Evolutionary conservation across 37 sponge, comb jelly and placozoan genomes (phyloP), one percentile per base, ranked within the genome.

Genomic region (Dysidea cf. avara): DNA sequence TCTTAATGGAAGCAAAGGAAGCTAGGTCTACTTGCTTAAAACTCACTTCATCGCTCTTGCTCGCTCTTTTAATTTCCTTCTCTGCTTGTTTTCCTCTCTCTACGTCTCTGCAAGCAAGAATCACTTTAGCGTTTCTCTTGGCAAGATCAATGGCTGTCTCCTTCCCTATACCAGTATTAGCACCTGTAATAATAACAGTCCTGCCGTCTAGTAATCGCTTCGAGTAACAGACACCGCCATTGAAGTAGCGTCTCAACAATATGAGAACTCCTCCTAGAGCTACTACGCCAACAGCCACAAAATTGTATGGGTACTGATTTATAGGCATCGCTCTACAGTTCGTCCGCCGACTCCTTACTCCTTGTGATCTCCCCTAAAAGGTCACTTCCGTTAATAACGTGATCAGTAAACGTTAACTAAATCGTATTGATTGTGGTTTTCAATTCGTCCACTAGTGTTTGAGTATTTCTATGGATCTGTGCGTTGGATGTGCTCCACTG

Each of bases 91-190:
- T 56, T 29, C 82, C 88, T 30, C 69, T 84, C 40, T 77, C 81
- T 40, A 59, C 86, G 65, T 78, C 71, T 21, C 96, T 62, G 61
- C 96, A 94, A 31, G 86, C 96, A 22, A 95, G 20, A 16, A 95
- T 87, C 32, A 95, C 83, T n/a, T 81, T 76, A 22, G 92, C 96
- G 16, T 75, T 69, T 61, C 89, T 81, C 52, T 56, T 67, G 18
- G 93, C 94, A 38, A 95, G 64, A 46, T 87, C 92, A 17, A 83
- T 52, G 46, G 96, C 96, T 6, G 96, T 84, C 62, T 81, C 92
- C 53, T 87, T 55, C 2, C 96, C 96, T 22, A 95, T 87, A 16
- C 96, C 96, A 46, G 86, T 85, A 69, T 90, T 94, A 20, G 82
- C 88, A 32, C 95, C 95, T 36, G 95, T 94, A 39, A 83, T 75